These are phyloP conservation scores for Drosophila varians DNA, from an alignment of 1,140 invertebrate genomes.

Conservation along the genomic window DNA sequence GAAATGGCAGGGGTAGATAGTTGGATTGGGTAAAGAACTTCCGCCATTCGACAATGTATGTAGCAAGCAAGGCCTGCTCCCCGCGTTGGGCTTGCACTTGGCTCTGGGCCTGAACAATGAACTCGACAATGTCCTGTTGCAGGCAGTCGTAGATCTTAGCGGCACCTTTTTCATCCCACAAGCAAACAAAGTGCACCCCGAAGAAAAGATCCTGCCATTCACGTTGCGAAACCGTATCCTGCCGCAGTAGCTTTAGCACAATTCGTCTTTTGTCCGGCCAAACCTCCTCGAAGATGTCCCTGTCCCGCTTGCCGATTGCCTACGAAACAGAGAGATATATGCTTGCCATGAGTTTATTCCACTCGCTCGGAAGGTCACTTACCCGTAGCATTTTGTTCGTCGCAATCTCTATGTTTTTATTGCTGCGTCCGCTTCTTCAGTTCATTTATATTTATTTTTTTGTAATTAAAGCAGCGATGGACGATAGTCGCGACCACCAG, in stretches of 20 bases:
- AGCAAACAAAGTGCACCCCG: conserved; percentile 95
- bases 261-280: conserved; percentile 97
- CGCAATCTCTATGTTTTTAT: conserved; percentile 48
- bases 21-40: conserved; percentile 99
- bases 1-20: conserved; percentile 97
- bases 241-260: conserved; percentile 93
- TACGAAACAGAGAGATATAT: conserved; percentile 32
- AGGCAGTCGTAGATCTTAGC: conserved; percentile 94
- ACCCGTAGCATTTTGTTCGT: conserved; percentile 60
- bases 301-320: conserved; percentile 76
- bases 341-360: conserved; percentile 1
- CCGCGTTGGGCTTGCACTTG: conserved; percentile 95
- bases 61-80: conserved; percentile 96
- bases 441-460: conserved; percentile 47
- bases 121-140: conserved; percentile 96
- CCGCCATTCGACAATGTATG: conserved; percentile 98
- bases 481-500: conserved; percentile 8
- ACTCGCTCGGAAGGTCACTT: conserved; percentile 37
- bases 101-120: conserved; percentile 96
- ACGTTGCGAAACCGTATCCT: conserved; percentile 95
- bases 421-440: conserved; percentile 40
- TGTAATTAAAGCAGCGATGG: conserved; percentile 35
- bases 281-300: conserved; percentile 93
- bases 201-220: conserved; percentile 99
- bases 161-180: conserved; percentile 98